These are phyloP conservation scores for Malurus splendens DNA, from an alignment of 2,797 vertebrate species.

Conservation along the genomic window DNA sequence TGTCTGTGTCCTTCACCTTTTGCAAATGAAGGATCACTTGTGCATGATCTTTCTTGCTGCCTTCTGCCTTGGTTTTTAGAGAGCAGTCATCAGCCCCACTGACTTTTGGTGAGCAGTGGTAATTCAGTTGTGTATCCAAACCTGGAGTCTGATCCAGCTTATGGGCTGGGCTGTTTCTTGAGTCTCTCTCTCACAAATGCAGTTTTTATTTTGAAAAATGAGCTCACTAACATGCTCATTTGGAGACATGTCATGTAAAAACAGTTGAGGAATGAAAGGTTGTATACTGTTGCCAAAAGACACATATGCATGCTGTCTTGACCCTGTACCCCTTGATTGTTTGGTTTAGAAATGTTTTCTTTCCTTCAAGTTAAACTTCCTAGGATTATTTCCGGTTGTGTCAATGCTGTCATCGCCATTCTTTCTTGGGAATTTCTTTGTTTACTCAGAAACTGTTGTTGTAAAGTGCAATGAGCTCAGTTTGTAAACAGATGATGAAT, in stretches of 20 bases:
- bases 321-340: not conserved
- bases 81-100: not conserved
- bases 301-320: not conserved
- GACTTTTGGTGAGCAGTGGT: not conserved
- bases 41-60: not conserved
- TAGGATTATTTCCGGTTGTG: not conserved
- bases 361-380: not conserved
- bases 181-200: not conserved
- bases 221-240: not conserved
- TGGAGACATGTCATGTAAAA: not conserved
- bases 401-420: not conserved
- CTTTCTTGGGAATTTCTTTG: not conserved
- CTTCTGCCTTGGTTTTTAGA: not conserved
- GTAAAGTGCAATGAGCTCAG: not conserved
- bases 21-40: not conserved
- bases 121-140: not conserved
- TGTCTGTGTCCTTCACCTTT: not conserved
- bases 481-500: not conserved
- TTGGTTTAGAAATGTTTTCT: constrained; percentile 20
- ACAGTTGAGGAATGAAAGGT: not conserved
- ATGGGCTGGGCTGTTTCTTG: not conserved
- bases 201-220: not conserved
- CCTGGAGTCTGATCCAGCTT: not conserved
- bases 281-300: not conserved
- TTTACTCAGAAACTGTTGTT: not conserved